Evolutionary conservation across 2,113 vertebrate genomes (phyloP).

Genomic region (Pelusios castaneus): DNA sequence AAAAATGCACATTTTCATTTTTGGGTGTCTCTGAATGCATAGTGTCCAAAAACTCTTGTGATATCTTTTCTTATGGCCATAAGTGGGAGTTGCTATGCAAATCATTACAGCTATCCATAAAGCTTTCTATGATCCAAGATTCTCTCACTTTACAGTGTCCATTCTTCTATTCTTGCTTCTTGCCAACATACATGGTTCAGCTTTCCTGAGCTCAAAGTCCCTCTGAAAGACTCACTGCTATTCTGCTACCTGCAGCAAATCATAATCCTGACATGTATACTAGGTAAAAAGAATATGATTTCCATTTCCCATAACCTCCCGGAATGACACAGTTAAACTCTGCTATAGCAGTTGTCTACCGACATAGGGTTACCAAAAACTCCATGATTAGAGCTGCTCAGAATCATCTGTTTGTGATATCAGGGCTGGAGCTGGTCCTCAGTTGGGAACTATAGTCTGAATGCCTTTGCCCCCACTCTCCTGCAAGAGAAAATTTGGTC

Average conservation of each 20-base stretch:
- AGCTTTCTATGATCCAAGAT: not conserved
- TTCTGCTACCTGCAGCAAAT: slow-evolving; percentile 23
- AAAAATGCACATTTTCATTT: not conserved
- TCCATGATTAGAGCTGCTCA: not conserved
- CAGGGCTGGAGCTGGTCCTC: not conserved
- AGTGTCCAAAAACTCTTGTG: not conserved
- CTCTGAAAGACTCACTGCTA: slow-evolving; percentile 48
- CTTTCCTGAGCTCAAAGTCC: slow-evolving; percentile 25
- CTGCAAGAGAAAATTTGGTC: not conserved
- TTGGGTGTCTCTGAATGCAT: not conserved
- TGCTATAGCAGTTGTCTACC: not conserved
- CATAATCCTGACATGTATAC: not conserved
- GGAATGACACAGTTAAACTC: not conserved
- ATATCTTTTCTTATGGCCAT: not conserved
- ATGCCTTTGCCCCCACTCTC: not conserved
- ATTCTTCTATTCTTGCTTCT: not conserved
- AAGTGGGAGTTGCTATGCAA: not conserved
- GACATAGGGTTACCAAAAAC: not conserved
- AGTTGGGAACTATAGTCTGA: not conserved
- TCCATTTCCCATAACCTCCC: not conserved
- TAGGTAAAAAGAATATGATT: slow-evolving; percentile 6
- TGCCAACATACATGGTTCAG: slow-evolving; percentile 37
- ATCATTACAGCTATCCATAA: not conserved
- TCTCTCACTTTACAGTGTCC: not conserved
- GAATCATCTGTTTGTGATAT: not conserved